Conservation (phyloP, 2,888 invertebrate genomes). For the Acleris holmiana region DNA sequence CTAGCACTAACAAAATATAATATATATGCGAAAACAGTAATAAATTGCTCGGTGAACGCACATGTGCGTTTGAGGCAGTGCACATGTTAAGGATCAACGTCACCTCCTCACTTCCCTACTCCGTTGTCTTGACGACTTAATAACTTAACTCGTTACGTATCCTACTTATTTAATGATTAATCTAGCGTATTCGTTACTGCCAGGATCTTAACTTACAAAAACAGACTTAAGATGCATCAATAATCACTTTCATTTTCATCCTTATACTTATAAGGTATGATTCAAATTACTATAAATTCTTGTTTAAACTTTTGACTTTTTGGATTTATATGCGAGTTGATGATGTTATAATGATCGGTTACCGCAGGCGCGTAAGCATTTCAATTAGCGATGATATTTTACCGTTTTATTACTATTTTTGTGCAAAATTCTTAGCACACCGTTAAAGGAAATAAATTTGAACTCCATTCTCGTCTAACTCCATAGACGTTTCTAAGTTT, state of each 20-base stretch:
- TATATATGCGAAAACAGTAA: too few relatives aligned
- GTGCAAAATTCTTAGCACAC: neutral
- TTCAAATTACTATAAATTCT: too few relatives aligned
- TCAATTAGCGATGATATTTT: conserved; percentile 15
- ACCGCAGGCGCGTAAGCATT: conserved; percentile 4
- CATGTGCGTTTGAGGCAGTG: too few relatives aligned
- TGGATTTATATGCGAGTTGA: conserved; percentile 5
- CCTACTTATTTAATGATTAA: conserved; percentile 26
- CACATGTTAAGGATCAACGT: neutral
- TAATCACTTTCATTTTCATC: too few relatives aligned
- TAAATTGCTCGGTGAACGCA: too few relatives aligned
- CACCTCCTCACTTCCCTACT: conserved; percentile 9
- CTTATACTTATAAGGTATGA: too few relatives aligned
- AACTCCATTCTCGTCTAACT: too few relatives aligned
- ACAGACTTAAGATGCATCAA: too few relatives aligned
- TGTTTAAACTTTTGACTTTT: too few relatives aligned
- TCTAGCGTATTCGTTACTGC: conserved; percentile 27
- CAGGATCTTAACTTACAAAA: conserved; percentile 1
- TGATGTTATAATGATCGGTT: conserved; percentile 20
- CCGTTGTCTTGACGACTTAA: conserved; percentile 21
- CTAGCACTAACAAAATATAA: too few relatives aligned
- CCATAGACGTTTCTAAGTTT: too few relatives aligned
- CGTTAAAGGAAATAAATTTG: too few relatives aligned
- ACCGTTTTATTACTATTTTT: neutral
- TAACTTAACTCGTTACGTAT: conserved; percentile 21